These are phyloP conservation scores for Heliothis virescens DNA, from an alignment of 1,140 invertebrate genomes.

Conservation along the genomic window DNA sequence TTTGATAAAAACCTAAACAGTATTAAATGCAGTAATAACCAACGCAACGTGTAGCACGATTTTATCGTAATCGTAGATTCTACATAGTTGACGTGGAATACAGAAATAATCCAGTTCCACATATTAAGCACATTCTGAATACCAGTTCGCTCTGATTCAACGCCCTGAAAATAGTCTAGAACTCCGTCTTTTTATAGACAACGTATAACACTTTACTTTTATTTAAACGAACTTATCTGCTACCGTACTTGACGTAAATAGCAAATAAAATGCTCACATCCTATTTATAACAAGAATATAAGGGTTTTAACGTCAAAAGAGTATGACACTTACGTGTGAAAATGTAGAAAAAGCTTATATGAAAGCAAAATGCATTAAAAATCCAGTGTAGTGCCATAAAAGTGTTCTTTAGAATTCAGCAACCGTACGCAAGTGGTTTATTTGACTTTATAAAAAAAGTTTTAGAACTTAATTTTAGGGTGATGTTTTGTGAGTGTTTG, in stretches of 20 bases:
- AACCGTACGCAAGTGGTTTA: conserved; percentile 58
- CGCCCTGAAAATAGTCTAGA: conserved; percentile 34
- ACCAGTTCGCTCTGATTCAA: conserved; percentile 23
- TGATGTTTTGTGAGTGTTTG: conserved; percentile 26
- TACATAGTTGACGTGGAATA: conserved; percentile 15
- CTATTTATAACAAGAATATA: conserved; percentile 47
- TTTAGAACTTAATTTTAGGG: conserved; percentile 45
- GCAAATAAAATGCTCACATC: conserved; percentile 26
- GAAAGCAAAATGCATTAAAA: conserved; percentile 67
- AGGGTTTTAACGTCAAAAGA: conserved; percentile 63
- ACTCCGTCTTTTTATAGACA: conserved; percentile 22
- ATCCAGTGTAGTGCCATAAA: conserved; percentile 58
- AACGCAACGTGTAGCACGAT: no score
- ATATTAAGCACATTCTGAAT: conserved; percentile 23
- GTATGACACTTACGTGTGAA: conserved; percentile 64
- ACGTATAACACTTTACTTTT: conserved; percentile 34
- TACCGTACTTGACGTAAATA: conserved; percentile 17
- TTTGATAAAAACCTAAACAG: not conserved
- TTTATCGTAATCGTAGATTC: no score
- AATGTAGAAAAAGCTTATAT: conserved; percentile 64
- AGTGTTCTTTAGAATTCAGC: conserved; percentile 60
- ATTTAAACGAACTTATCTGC: conserved; percentile 15
- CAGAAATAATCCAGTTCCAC: conserved; percentile 30
- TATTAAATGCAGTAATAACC: no score
- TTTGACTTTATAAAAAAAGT: conserved; percentile 56